Evolutionary conservation across 92 coral and sea anemone species (phyloP).

Genomic region (Porites cylindrica): DNA sequence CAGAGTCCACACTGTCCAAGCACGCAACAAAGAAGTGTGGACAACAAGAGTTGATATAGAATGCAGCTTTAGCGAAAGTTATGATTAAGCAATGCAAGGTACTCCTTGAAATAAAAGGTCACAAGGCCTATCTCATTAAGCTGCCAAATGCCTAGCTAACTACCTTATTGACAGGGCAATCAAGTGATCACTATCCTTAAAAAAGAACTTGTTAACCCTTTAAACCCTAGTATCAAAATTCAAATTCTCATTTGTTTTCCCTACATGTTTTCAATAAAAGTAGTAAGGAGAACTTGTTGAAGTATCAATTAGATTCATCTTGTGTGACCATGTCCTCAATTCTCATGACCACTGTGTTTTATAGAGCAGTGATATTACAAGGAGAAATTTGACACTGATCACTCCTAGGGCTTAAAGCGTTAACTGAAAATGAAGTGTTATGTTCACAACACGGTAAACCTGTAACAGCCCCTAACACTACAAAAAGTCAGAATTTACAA

Average conservation of each 20-base stretch:
- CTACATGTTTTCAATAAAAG: no score
- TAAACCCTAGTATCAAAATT: no score
- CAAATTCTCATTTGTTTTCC: no score
- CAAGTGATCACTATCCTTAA: background rate
- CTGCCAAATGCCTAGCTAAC: background rate
- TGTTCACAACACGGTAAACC: no score
- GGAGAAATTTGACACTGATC: no score
- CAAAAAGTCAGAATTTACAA: background rate
- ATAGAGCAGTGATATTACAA: no score
- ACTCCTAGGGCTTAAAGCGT: no score
- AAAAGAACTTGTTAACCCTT: background rate
- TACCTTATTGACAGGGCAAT: background rate
- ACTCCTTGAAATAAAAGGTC: background rate
- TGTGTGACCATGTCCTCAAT: no score
- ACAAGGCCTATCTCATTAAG: background rate
- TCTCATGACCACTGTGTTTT: no score
- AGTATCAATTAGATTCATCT: no score
- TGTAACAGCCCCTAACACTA: no score
- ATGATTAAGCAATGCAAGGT: background rate
- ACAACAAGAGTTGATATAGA: slow-evolving; percentile 40
- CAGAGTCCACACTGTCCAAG: slow-evolving; percentile 37
- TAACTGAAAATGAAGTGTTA: background rate
- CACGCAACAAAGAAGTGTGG: slow-evolving; percentile 28
- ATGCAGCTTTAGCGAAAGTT: slow-evolving; percentile 23
- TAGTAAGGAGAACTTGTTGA: no score